Conservation (phyloP, 2,888 invertebrate species). For the Vanessa cardui region DNA sequence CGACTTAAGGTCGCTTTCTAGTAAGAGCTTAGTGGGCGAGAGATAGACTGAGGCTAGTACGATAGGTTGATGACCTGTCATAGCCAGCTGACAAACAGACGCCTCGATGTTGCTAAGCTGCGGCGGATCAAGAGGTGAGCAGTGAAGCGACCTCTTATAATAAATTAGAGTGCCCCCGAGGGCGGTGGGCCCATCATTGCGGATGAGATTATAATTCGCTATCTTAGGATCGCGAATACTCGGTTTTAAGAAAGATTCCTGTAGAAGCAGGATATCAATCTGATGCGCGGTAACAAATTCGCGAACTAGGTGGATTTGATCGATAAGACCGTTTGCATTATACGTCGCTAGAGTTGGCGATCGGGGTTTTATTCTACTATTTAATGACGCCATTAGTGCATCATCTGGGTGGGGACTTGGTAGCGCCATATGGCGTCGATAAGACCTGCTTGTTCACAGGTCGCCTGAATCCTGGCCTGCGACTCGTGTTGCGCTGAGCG, state of each 20-base stretch:
- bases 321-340: background rate
- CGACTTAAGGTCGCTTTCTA: constrained; percentile 11
- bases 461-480: too few species aligned
- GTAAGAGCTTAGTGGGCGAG: background rate
- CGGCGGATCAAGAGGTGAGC: constrained; percentile 17
- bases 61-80: constrained; percentile 28
- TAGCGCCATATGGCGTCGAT: too few species aligned
- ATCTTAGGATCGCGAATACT: background rate
- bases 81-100: constrained; percentile 18
- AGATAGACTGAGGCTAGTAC: constrained; percentile 24
- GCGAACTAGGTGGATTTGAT: background rate
- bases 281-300: background rate
- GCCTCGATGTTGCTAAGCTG: constrained; percentile 38
- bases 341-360: background rate
- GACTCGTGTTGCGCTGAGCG: too few species aligned
- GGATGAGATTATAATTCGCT: background rate
- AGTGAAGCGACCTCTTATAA: constrained; percentile 18
- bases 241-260: constrained; percentile 13
- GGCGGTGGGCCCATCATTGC: background rate
- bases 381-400: background rate
- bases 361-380: background rate
- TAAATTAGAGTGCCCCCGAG: too few species aligned
- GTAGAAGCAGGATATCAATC: background rate
- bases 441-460: too few species aligned
- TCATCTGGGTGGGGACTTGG: too few species aligned